These are phyloP conservation scores for Mythimna impura DNA, from an alignment of 2,888 invertebrate genomes.

Conservation along the genomic window DNA sequence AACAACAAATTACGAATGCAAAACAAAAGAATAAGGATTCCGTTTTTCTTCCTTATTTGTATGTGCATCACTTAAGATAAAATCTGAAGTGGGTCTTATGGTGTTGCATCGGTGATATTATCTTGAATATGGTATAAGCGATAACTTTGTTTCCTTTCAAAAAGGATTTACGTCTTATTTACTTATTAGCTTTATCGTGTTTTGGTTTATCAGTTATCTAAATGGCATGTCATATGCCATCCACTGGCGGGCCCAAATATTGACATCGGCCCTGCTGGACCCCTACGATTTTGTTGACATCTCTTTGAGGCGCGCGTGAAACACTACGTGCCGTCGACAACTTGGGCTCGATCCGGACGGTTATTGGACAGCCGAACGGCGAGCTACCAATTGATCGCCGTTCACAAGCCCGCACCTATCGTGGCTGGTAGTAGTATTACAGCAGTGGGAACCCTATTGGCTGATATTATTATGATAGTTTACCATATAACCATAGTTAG, in stretches of 20 bases:
- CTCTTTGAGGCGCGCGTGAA: no score
- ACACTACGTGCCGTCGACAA: no score
- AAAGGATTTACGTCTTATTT: background rate
- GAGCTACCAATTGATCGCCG: no score
- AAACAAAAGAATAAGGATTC: constrained; percentile 39
- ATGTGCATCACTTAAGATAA: constrained; percentile 41
- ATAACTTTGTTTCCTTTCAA: background rate
- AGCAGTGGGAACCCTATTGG: background rate
- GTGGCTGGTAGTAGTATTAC: background rate
- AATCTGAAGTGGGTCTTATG: constrained; percentile 34
- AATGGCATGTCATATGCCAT: background rate
- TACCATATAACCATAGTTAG: no score
- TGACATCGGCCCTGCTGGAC: no score
- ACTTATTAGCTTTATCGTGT: background rate
- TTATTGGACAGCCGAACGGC: no score
- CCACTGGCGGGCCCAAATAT: background rate
- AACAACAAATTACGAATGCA: constrained; percentile 23
- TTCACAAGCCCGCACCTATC: no score
- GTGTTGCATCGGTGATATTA: constrained; percentile 16
- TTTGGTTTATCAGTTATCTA: background rate
- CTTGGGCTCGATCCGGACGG: no score
- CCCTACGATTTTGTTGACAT: no score
- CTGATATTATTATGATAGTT: background rate
- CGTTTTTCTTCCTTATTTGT: constrained; percentile 29
- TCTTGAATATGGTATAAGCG: background rate